A percentile compares a stretch with the other conserved stretches of the same genome.
phyloP scores from a whole-genome alignment of 2,797 vertebrate species.

The Pseudochirops corinnae region DNA sequence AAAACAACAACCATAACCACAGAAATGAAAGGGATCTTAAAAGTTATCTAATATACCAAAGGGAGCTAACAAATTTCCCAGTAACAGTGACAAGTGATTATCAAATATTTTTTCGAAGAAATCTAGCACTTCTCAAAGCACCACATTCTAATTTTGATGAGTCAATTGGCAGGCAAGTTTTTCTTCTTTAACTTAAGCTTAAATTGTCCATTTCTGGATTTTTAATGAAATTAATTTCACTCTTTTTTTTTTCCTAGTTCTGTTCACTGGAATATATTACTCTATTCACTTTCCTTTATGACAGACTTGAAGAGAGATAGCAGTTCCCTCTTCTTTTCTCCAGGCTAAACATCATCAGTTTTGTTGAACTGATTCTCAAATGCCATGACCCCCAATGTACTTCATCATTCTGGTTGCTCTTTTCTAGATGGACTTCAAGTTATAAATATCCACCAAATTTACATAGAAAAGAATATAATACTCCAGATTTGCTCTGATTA shows the following conservation, averaged over 20 bases:
- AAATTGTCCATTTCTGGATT: not conserved
- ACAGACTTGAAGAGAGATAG: not conserved
- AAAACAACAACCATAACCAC: not conserved
- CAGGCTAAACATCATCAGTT: not conserved
- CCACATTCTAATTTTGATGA: not conserved
- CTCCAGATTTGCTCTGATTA: not conserved
- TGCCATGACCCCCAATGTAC: not conserved
- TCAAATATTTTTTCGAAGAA: not conserved
- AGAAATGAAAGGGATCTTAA: not conserved
- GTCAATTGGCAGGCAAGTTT: not conserved
- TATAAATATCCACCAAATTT: not conserved
- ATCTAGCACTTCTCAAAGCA: not conserved
- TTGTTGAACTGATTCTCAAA: not conserved
- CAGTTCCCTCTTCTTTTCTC: not conserved
- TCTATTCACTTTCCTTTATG: not conserved
- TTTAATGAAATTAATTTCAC: not conserved
- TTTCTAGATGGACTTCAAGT: not conserved
- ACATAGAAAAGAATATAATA: not conserved
- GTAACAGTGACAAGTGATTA: not conserved
- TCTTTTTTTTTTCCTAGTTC: not conserved
- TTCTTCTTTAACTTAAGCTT: not conserved
- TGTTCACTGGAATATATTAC: not conserved
- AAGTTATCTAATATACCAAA: not conserved
- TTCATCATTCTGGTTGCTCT: not conserved
- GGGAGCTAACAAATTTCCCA: not conserved